Percentiles rank a stretch among this genome's conserved stretches.
These are phyloP conservation scores for Pollachius pollachius DNA, from an alignment of 2,113 vertebrate genomes.

Conservation along the genomic window DNA sequence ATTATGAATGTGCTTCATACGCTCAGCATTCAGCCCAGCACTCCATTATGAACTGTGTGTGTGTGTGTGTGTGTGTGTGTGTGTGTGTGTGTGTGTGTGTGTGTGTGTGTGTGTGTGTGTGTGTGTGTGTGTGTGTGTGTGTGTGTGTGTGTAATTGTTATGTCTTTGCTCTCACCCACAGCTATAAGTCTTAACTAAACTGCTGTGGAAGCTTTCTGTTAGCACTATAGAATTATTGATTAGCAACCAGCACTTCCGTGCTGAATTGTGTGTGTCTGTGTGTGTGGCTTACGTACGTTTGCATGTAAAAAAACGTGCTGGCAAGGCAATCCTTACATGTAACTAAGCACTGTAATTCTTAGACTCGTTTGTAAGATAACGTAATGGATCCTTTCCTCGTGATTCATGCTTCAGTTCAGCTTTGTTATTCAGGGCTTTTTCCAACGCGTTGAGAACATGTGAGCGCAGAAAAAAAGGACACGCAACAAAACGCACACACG, in stretches of 20 bases:
- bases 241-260: constrained; percentile 14
- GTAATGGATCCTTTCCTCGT: constrained; percentile 45
- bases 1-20: constrained; percentile 28
- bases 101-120: constrained; percentile 8
- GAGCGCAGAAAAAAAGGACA: neutral
- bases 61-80: constrained; percentile 1
- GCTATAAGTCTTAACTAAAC: constrained; percentile 45
- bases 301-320: too few species aligned
- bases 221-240: constrained; percentile 52
- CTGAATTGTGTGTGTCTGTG: constrained; percentile 9
- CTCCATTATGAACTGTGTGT: neutral
- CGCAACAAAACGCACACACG: neutral
- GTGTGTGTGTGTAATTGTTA: neutral
- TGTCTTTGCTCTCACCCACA: neutral
- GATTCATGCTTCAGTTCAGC: constrained; percentile 26
- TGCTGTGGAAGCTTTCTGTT: constrained; percentile 57
- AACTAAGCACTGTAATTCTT: neutral
- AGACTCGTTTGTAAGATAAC: constrained; percentile 22
- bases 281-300: neutral
- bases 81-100: constrained; percentile 5
- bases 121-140: neutral
- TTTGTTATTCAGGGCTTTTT: constrained; percentile 5
- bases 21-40: neutral
- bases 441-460: neutral
- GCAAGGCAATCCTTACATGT: neutral